A percentile compares a stretch with the other conserved stretches of the same genome.
phyloP scores from a whole-genome alignment of 2,113 vertebrate species.

The Ramphastos sulfuratus region DNA sequence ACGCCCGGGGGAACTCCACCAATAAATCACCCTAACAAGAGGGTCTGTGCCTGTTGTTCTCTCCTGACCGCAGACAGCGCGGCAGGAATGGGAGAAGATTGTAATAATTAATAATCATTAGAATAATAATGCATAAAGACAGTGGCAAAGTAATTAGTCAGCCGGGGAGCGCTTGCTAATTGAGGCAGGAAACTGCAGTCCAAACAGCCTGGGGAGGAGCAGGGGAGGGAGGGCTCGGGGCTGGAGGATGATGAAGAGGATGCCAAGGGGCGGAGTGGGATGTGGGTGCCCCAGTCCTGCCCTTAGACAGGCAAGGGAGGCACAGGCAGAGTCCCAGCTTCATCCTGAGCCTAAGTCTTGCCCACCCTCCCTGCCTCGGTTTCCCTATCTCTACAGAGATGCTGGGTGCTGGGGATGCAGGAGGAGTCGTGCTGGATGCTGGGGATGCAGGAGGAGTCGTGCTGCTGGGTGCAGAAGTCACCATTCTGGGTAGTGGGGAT shows the following conservation, averaged over 20 bases:
- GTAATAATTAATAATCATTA: constrained; percentile 66
- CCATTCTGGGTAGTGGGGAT: no score
- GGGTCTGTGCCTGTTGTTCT: rapidly evolving
- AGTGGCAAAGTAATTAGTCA: constrained; percentile 53
- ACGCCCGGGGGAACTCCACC: neutral
- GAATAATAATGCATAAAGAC: constrained; percentile 63
- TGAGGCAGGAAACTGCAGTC: neutral
- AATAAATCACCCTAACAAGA: neutral
- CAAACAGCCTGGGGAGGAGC: neutral
- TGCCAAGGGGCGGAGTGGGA: neutral
- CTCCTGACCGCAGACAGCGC: neutral
- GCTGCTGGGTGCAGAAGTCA: no score
- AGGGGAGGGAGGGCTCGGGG: neutral
- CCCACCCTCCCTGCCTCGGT: neutral
- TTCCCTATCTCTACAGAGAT: neutral
- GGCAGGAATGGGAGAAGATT: neutral
- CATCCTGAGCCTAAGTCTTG: neutral
- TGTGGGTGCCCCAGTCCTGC: rapidly evolving
- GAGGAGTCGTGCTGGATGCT: no score
- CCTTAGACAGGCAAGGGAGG: neutral
- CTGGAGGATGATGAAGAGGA: rapidly evolving
- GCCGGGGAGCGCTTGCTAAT: neutral
- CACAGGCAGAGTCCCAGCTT: neutral
- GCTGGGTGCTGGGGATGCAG: neutral
- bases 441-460: no score